These are phyloP conservation scores for Champsocephalus gunnari DNA, from an alignment of 2,797 vertebrate genomes.

Conservation along the genomic window DNA sequence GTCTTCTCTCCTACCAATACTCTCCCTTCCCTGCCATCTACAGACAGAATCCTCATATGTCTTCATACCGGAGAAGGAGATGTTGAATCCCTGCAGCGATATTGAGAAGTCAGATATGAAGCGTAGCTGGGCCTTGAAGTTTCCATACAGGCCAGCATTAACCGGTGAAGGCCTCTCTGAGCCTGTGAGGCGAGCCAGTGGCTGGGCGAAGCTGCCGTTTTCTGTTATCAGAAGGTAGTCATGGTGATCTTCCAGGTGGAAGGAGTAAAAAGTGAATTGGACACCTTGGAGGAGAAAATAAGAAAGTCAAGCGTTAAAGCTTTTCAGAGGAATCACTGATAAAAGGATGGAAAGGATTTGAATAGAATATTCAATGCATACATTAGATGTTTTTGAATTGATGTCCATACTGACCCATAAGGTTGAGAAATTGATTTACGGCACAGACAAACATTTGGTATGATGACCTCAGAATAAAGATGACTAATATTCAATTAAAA, in stretches of 20 bases:
- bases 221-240: conserved; percentile 88
- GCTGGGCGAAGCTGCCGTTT: conserved; percentile 84
- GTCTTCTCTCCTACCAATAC: background rate
- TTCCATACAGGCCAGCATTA: conserved; percentile 85
- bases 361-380: conserved; percentile 1
- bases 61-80: conserved; percentile 82
- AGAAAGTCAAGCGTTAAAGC: conserved; percentile 1
- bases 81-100: conserved; percentile 87
- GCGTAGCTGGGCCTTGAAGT: conserved; percentile 87
- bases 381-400: background rate
- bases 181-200: conserved; percentile 85
- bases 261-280: conserved; percentile 85
- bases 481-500: conserved; percentile 7
- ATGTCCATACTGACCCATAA: background rate
- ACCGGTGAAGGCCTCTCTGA: conserved; percentile 78
- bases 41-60: conserved; percentile 32
- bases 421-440: background rate
- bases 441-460: background rate
- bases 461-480: background rate
- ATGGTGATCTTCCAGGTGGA: conserved; percentile 87
- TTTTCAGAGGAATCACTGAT: background rate
- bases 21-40: conserved; percentile 1
- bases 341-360: background rate
- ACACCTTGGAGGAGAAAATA: conserved; percentile 76
- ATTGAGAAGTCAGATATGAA: conserved; percentile 89